phyloP scores from a whole-genome alignment of 2,113 vertebrate genomes.

The Smithornis capensis region DNA sequence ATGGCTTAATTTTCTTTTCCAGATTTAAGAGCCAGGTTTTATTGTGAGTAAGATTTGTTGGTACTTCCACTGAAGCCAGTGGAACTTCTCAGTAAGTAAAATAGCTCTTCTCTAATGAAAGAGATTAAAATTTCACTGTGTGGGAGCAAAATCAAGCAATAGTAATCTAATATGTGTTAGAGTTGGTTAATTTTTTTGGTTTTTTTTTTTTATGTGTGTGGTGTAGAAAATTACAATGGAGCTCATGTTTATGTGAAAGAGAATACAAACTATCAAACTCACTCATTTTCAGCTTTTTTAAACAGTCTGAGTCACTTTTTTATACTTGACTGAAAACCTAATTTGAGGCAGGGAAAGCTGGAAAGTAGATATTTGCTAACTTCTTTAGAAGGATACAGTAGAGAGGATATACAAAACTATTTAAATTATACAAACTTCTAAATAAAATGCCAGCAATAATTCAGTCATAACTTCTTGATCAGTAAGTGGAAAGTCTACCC shows the following conservation, averaged over 20 bases:
- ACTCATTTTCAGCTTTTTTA: neutral
- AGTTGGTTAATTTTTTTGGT: neutral
- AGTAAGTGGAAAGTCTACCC: conserved; percentile 36
- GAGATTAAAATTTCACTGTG: neutral
- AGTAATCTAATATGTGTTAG: neutral
- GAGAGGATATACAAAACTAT: neutral
- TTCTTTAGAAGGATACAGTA: neutral
- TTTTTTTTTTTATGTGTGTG: neutral
- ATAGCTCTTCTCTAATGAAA: neutral
- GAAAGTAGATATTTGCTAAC: neutral
- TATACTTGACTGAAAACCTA: neutral
- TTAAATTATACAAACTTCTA: conserved; percentile 62
- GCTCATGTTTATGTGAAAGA: neutral
- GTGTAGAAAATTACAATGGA: neutral
- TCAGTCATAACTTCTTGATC: conserved; percentile 54
- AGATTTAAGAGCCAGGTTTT: neutral
- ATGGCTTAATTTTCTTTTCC: neutral
- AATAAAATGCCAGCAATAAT: conserved; percentile 49
- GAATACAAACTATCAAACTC: neutral
- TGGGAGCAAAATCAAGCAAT: neutral
- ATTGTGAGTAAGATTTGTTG: neutral
- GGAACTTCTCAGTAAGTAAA: neutral
- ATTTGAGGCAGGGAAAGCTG: neutral
- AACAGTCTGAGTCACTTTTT: neutral
- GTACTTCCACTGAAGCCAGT: neutral